These are phyloP conservation scores for Scaptomyza polygonia DNA, from an alignment of 2,888 invertebrate genomes.

Conservation along the genomic window DNA sequence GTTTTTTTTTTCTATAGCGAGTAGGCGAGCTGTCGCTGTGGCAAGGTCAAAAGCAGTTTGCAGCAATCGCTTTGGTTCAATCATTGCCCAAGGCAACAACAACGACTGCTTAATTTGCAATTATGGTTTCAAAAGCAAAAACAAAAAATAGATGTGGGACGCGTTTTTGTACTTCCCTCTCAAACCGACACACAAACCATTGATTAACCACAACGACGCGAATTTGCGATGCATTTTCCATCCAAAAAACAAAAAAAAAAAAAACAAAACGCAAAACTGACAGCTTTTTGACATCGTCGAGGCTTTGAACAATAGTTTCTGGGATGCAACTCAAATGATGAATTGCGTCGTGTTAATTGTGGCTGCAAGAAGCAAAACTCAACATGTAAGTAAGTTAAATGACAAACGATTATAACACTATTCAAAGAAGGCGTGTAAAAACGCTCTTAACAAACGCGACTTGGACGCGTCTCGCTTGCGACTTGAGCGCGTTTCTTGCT, in stretches of 20 bases:
- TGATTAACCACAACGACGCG: slow-evolving; percentile 23
- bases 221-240: slow-evolving; percentile 68
- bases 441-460: slow-evolving; percentile 1
- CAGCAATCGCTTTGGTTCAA: slow-evolving; percentile 65
- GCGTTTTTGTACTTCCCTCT: slow-evolving; percentile 20
- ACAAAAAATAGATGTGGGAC: slow-evolving; percentile 58
- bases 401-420: slow-evolving; percentile 24
- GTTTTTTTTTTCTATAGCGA: slow-evolving; percentile 29
- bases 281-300: slow-evolving; percentile 26
- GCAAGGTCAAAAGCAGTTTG: slow-evolving; percentile 38
- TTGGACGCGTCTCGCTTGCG: too few species aligned
- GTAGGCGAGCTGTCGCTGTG: slow-evolving; percentile 39
- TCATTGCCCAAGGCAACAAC: slow-evolving; percentile 61
- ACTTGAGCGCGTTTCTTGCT: not conserved
- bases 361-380: slow-evolving; percentile 38
- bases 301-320: slow-evolving; percentile 41
- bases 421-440: slow-evolving; percentile 24
- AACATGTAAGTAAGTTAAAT: slow-evolving; percentile 72
- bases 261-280: too few species aligned
- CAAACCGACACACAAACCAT: slow-evolving; percentile 4
- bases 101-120: slow-evolving; percentile 68
- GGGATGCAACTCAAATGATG: slow-evolving; percentile 40
- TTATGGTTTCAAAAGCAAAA: slow-evolving; percentile 45
- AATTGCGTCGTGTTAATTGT: slow-evolving; percentile 23
- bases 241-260: not conserved